These are phyloP conservation scores for Chouioia cunea DNA, from an alignment of 2,888 invertebrate genomes.

Conservation along the genomic window DNA sequence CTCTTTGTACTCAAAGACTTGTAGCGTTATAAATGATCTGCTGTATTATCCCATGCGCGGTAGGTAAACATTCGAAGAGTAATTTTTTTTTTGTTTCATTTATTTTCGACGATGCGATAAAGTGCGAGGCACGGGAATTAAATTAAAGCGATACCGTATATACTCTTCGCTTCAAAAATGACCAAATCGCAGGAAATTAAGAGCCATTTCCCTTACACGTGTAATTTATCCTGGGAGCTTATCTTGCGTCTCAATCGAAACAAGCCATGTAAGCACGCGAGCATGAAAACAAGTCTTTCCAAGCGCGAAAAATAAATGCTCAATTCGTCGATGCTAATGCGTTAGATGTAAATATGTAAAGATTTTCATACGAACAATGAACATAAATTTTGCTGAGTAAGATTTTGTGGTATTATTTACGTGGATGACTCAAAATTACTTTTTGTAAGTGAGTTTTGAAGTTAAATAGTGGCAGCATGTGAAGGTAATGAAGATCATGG, in stretches of 20 bases:
- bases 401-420: slow-evolving; percentile 17
- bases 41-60: too few relatives aligned
- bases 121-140: too few relatives aligned
- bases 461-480: background rate
- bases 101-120: too few relatives aligned
- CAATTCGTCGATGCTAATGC: background rate
- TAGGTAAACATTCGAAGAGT: too few relatives aligned
- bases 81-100: too few relatives aligned
- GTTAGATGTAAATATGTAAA: background rate
- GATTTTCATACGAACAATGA: slow-evolving; percentile 13
- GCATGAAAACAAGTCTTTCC: background rate
- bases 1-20: background rate
- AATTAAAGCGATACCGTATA: too few relatives aligned
- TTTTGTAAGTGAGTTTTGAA: slow-evolving; percentile 17
- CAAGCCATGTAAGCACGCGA: background rate
- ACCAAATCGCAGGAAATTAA: slow-evolving; percentile 11
- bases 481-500: slow-evolving; percentile 1
- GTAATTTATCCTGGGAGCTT: slow-evolving; percentile 37
- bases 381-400: background rate
- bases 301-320: background rate
- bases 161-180: background rate
- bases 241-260: slow-evolving; percentile 42
- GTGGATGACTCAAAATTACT: slow-evolving; percentile 1
- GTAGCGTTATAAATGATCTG: slow-evolving; percentile 10
- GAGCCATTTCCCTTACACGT: slow-evolving; percentile 29